Percentiles rank a stretch among this genome's conserved stretches.
phyloP scores from a whole-genome alignment of 2,797 vertebrate species.

The Rhinoraja longicauda region DNA sequence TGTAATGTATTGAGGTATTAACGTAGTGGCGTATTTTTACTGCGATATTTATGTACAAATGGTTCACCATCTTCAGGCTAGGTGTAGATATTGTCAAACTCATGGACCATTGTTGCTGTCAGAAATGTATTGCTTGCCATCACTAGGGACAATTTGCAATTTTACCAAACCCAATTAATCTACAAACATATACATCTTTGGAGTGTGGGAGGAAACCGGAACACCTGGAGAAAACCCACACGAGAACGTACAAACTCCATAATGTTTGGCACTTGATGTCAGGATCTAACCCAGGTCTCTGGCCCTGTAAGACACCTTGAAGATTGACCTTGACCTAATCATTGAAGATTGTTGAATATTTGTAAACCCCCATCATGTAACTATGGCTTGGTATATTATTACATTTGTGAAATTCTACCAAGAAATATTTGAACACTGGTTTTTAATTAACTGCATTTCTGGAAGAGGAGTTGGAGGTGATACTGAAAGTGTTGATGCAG shows the following conservation, averaged over 20 bases:
- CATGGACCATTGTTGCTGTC: neutral
- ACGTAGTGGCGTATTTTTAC: neutral
- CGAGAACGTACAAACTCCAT: no score
- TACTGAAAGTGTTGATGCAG: neutral
- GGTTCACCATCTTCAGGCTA: neutral
- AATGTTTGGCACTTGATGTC: no score
- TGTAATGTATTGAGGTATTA: neutral
- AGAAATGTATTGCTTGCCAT: neutral
- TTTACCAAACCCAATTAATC: no score
- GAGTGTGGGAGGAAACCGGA: no score
- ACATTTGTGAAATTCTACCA: neutral
- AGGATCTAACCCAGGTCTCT: no score
- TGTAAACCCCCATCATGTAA: neutral
- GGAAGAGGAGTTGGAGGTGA: neutral
- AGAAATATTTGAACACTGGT: neutral
- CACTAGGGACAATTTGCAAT: no score
- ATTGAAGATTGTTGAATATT: neutral
- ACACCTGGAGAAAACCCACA: no score
- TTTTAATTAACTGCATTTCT: neutral
- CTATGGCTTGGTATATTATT: neutral
- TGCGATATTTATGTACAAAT: neutral
- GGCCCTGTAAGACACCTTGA: no score
- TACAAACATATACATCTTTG: no score
- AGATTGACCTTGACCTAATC: no score
- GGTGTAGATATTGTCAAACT: neutral